Evolutionary conservation across 1,140 invertebrate species (phyloP), one percentile per base, ranked within the genome.

Genomic region (Amyelois transitella): DNA sequence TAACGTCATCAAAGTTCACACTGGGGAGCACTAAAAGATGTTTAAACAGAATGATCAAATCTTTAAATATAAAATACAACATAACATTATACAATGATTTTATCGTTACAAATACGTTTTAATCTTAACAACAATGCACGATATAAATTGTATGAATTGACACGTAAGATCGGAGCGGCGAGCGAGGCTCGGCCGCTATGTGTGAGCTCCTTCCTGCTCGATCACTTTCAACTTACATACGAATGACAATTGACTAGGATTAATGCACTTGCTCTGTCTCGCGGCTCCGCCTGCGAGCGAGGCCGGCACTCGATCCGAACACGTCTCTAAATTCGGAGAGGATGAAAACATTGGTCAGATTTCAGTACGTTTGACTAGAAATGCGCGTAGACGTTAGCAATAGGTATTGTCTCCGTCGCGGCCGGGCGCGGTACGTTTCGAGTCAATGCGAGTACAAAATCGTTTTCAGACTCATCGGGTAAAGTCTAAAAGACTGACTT

Each of bases 191-290:
- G 50, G 43, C 19, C 53, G 25, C 53, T 43, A 8, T 53, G 54
- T 43, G 18, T 32, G 54, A 45, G 51, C 60, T 49, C 55, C 20
- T 18, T 58, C 66, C 50, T 20, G 28, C 60, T 62, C 51, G 48
- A 52, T 55, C 54, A 60, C 43, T 58, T 43, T 51, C 59, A 60
- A 69, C 75, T 68, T 75, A 80, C 75, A 66, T 69, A 81, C 82
- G 74, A 81, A 75, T 70, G 80, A 85, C 81, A 87, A 87, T 87
- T 87, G 84, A 87, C 84, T 87, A 87, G 84, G 73, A 81, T 73
- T 71, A 60, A 66, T 72, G 82, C 77, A 77, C 75, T 72, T 62
- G 77, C 69, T 63, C 66, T 51, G 53, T 44, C 47, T 53, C 44
- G 32, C 56, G 48, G 51, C 60, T 45, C 53, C 50, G 52, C 32